A percentile compares a stretch with the other conserved stretches of the same genome.
These are phyloP conservation scores for Zoanthus gigantus DNA, from an alignment of 92 coral and sea anemone species.

Conservation along the genomic window DNA sequence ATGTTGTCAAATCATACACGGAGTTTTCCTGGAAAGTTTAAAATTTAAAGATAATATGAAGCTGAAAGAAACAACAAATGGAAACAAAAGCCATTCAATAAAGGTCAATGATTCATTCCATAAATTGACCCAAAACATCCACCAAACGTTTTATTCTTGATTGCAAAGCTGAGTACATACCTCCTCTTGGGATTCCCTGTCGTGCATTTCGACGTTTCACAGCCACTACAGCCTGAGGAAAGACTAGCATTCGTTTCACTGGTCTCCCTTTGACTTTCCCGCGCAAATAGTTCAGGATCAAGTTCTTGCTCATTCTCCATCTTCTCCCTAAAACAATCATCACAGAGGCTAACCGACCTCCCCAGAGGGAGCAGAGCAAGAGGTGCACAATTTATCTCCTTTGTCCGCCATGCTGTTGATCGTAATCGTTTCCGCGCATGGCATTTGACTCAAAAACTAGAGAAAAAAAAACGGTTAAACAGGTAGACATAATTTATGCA, in stretches of 20 bases:
- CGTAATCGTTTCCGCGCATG: too few relatives aligned
- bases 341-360: slow-evolving; percentile 37
- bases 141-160: slow-evolving; percentile 43
- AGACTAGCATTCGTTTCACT: slow-evolving; percentile 34
- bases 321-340: slow-evolving; percentile 35
- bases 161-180: slow-evolving; percentile 39
- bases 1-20: slow-evolving; percentile 44
- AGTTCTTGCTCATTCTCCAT: neutral
- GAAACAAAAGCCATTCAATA: slow-evolving; percentile 44
- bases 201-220: slow-evolving; percentile 48
- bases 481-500: slow-evolving; percentile 26
- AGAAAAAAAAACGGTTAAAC: slow-evolving; percentile 22
- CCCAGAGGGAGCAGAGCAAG: neutral
- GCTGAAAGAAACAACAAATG: slow-evolving; percentile 17
- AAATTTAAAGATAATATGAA: slow-evolving; percentile 31
- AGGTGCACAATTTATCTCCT: too few relatives aligned
- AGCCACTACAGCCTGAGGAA: slow-evolving; percentile 40
- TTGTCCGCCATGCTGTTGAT: too few relatives aligned
- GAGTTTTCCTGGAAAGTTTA: slow-evolving; percentile 34
- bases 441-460: slow-evolving; percentile 25
- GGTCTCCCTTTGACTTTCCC: slow-evolving; percentile 42
- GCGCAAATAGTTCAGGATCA: slow-evolving; percentile 35
- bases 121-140: slow-evolving; percentile 43
- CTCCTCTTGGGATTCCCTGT: slow-evolving; percentile 31
- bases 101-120: neutral